Evolutionary conservation across 2,113 vertebrate species (phyloP).

Genomic region (Acanthochromis polyacanthus): DNA sequence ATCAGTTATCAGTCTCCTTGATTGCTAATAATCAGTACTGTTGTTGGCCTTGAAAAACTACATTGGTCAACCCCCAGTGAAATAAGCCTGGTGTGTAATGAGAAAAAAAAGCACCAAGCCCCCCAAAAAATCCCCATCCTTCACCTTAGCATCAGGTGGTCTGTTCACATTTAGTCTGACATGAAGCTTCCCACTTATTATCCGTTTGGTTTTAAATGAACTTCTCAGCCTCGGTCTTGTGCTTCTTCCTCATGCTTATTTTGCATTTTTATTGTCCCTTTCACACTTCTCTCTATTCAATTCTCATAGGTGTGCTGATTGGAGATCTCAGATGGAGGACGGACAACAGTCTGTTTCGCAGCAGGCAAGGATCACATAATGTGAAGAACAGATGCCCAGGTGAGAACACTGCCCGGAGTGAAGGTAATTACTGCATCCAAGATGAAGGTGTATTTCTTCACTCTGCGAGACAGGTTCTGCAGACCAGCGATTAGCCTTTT

Average conservation of each 20-base stretch:
- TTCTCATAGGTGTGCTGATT: constrained; percentile 1
- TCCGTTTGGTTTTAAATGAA: constrained; percentile 1
- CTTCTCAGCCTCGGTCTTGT: background rate
- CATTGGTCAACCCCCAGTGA: background rate
- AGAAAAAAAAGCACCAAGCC: background rate
- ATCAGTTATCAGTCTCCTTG: too few species aligned
- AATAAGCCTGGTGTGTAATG: constrained; percentile 1
- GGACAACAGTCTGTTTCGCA: constrained; percentile 49
- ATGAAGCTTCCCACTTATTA: constrained; percentile 25
- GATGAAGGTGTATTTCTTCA: constrained; percentile 34
- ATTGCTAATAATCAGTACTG: too few species aligned
- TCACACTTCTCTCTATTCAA: background rate
- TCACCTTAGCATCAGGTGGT: constrained; percentile 26
- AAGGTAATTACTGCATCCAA: constrained; percentile 47
- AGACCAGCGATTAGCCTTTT: constrained; percentile 60
- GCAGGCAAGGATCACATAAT: constrained; percentile 36
- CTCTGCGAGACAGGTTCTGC: constrained; percentile 7
- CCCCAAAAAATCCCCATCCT: background rate
- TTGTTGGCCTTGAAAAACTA: too few species aligned
- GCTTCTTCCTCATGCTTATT: constrained; percentile 6
- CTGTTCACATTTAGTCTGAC: constrained; percentile 28
- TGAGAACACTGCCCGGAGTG: constrained; percentile 48
- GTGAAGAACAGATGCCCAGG: constrained; percentile 61
- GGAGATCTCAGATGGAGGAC: background rate
- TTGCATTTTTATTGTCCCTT: background rate